phyloP scores from a whole-genome alignment of 2,888 invertebrate species.

The Scelioninae gen. 1 region DNA sequence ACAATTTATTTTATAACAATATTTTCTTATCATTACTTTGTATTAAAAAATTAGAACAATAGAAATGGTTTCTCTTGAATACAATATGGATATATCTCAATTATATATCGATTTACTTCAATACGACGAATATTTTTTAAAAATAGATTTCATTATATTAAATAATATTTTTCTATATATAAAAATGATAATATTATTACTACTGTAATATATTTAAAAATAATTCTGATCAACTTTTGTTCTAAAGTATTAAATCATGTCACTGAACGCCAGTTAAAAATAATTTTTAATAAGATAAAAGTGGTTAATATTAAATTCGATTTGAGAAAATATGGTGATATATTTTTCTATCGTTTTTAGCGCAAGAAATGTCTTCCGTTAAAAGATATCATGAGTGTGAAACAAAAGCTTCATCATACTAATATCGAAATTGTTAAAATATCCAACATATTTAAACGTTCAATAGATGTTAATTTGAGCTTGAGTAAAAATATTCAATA shows the following conservation, averaged over 20 bases:
- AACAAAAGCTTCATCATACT: constrained; percentile 4
- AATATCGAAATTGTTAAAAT: constrained; percentile 1
- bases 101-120: too few species aligned
- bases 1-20: not conserved
- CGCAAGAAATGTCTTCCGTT: constrained; percentile 11
- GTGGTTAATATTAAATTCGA: not conserved
- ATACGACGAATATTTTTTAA: too few species aligned
- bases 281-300: constrained; percentile 10
- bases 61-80: too few species aligned
- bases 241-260: not conserved
- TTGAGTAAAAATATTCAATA: not conserved
- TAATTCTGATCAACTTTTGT: too few species aligned
- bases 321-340: not conserved
- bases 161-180: too few species aligned
- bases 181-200: too few species aligned
- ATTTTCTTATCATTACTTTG: not conserved
- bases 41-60: too few species aligned
- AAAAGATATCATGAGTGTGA: constrained; percentile 1
- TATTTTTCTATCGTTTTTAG: constrained; percentile 10
- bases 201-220: too few species aligned
- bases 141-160: too few species aligned
- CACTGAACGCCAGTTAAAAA: constrained; percentile 8
- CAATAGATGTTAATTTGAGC: not conserved
- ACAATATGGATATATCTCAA: too few species aligned
- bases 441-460: not conserved